Conservation (phyloP, 2,888 invertebrate species). For the Eristalis arbustorum region DNA sequence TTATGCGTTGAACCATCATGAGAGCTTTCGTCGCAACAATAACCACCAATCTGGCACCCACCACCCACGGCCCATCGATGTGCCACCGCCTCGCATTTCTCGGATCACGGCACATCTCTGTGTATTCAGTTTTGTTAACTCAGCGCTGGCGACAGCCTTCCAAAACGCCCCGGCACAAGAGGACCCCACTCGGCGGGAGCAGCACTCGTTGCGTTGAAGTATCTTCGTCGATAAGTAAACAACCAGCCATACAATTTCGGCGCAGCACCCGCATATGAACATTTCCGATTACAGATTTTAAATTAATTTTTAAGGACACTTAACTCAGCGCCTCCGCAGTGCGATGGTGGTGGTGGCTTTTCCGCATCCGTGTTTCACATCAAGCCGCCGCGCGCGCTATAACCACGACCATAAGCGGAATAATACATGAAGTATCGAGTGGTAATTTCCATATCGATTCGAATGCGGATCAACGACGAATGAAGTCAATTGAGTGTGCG, state of each 20-base stretch:
- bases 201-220: slow-evolving; percentile 4
- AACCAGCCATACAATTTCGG: slow-evolving; percentile 40
- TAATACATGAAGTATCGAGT: slow-evolving; percentile 44
- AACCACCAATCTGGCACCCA: background rate
- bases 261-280: slow-evolving; percentile 22
- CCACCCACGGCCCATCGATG: slow-evolving; percentile 16
- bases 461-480: slow-evolving; percentile 40
- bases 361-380: background rate
- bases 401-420: slow-evolving; percentile 42
- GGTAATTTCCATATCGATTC: slow-evolving; percentile 65
- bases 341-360: background rate
- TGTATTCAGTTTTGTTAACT: slow-evolving; percentile 55
- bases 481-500: slow-evolving; percentile 38
- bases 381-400: slow-evolving; percentile 25
- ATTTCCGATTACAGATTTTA: slow-evolving; percentile 57
- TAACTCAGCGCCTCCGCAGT: background rate
- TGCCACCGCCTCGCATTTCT: background rate
- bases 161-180: background rate
- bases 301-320: slow-evolving; percentile 68
- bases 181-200: background rate
- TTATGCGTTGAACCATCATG: slow-evolving; percentile 56
- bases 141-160: background rate
- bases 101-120: slow-evolving; percentile 11
- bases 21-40: slow-evolving; percentile 4
- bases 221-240: slow-evolving; percentile 19